Conservation (phyloP, 2,888 invertebrate species). For the Diplolepis rosae region DNA sequence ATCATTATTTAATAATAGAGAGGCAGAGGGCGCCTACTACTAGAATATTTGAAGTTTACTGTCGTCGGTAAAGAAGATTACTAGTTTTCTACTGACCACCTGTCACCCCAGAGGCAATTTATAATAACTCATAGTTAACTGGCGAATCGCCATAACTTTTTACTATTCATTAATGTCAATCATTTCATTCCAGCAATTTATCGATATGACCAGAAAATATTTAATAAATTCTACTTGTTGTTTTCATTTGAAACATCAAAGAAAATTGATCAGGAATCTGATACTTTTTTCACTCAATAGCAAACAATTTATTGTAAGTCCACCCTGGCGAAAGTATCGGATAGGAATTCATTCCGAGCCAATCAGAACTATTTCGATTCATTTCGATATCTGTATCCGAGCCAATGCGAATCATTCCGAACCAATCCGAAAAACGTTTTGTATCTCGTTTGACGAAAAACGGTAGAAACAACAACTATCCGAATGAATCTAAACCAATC, state of each 20-base stretch:
- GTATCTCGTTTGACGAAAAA: no score
- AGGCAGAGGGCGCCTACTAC: background rate
- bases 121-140: background rate
- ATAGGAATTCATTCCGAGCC: no score
- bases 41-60: background rate
- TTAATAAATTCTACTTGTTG: background rate
- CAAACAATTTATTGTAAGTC: no score
- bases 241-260: background rate
- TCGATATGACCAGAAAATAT: background rate
- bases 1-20: background rate
- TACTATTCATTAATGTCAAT: background rate
- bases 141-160: background rate
- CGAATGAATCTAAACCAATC: no score
- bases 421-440: no score
- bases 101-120: background rate
- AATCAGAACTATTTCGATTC: no score
- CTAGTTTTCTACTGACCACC: background rate
- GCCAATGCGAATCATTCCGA: no score
- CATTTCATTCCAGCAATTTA: background rate
- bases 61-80: background rate
- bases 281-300: no score
- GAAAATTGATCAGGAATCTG: background rate
- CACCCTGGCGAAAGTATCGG: no score
- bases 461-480: no score
- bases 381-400: no score